A percentile compares a stretch with the other conserved stretches of the same genome.
phyloP scores from a whole-genome alignment of 2,113 vertebrate genomes.

The Poecilia latipinna region DNA sequence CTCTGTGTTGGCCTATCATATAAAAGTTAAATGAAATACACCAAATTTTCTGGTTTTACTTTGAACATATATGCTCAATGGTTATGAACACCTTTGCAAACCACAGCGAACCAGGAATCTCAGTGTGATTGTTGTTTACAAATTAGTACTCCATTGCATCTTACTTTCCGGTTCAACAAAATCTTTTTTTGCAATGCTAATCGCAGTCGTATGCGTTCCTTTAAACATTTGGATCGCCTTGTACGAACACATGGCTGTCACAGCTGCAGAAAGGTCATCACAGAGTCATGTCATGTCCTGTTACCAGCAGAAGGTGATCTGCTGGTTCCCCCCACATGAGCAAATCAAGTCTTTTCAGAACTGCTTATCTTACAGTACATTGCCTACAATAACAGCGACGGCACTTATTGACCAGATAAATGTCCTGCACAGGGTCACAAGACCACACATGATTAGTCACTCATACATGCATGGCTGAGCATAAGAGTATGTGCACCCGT shows the following conservation, averaged over 20 bases:
- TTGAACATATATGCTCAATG: no score
- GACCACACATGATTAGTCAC: constrained; percentile 66
- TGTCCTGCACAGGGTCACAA: constrained; percentile 65
- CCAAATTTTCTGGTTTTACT: no score
- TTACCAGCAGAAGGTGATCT: constrained; percentile 32
- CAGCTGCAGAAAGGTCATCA: constrained; percentile 1
- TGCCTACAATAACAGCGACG: constrained; percentile 55
- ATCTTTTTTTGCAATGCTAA: no score
- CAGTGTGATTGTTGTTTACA: no score
- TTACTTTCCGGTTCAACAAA: no score
- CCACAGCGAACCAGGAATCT: no score
- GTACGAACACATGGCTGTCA: not conserved
- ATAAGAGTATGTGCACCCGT: constrained; percentile 43
- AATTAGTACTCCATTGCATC: no score
- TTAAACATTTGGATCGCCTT: not conserved
- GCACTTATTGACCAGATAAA: constrained; percentile 73
- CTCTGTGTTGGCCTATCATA: no score
- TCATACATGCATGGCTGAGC: constrained; percentile 68
- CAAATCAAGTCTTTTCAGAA: constrained; percentile 45
- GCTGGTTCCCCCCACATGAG: constrained; percentile 17
- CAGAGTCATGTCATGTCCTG: constrained; percentile 12
- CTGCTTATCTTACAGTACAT: constrained; percentile 38
- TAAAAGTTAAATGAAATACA: no score
- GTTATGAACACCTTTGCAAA: no score
- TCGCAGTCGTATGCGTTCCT: no score